Evolutionary conservation across 2,797 vertebrate species (phyloP).

Genomic region (Karalla daura): DNA sequence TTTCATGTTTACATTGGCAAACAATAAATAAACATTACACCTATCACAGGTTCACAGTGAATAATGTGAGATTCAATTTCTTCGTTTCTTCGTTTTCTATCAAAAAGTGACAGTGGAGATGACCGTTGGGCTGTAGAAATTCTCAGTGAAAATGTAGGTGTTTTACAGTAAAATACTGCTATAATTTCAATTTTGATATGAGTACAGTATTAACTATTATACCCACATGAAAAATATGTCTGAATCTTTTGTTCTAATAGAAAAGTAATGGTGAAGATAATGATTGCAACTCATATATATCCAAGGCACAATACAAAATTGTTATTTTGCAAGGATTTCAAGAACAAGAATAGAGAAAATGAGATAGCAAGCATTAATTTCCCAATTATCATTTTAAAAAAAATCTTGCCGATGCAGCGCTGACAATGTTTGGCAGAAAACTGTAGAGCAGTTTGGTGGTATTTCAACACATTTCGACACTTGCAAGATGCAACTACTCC

Average conservation of each 20-base stretch:
- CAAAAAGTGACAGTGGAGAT: too few species aligned
- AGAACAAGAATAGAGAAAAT: neutral
- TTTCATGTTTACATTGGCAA: neutral
- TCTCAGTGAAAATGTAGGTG: neutral
- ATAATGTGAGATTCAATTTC: neutral
- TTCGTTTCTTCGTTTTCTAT: neutral
- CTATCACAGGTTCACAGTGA: neutral
- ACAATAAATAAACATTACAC: neutral
- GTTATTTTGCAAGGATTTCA: neutral
- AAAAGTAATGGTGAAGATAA: too few species aligned
- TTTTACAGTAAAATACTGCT: too few species aligned
- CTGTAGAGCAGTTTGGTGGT: constrained; percentile 6
- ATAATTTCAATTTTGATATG: too few species aligned
- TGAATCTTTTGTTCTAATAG: too few species aligned
- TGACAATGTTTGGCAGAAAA: constrained; percentile 6
- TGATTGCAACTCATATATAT: too few species aligned
- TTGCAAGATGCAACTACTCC: constrained; percentile 13
- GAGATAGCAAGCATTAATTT: constrained; percentile 2
- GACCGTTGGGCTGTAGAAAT: too few species aligned
- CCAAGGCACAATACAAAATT: neutral
- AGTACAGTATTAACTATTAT: too few species aligned
- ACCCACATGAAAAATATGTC: too few species aligned
- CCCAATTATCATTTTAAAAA: constrained; percentile 8
- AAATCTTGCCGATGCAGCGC: neutral
- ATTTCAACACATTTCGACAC: constrained; percentile 20